Evolutionary conservation across 2,797 vertebrate species (phyloP), one percentile per base, ranked within the genome.

Genomic region (Sorex maritimensis): DNA sequence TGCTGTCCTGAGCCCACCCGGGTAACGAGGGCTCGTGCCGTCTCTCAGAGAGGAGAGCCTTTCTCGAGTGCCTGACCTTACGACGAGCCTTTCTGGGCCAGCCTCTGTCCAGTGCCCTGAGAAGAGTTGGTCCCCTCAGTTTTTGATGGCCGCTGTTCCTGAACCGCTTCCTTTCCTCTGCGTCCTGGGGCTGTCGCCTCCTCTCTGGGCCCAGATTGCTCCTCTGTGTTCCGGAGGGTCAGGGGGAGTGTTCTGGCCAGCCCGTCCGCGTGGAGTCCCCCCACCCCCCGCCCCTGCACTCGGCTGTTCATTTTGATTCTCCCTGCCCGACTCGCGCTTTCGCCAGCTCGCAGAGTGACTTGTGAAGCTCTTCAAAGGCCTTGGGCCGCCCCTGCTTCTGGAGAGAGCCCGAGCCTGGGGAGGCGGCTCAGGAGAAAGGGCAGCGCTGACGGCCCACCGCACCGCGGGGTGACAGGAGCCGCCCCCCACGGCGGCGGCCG

Each of bases 321-420:
- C 28, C 7, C 5, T 13, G 21, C 21, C 52, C 61, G 67, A 6
- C 11, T 52, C 86, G 86, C 82, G 61, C 72, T 79, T 46, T 52
- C 8, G 12, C 10, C n/a, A 65, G 38, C 80, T 86, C 84, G 68
- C 55, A 85, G n/a, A 86, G 67, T 6, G 30, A 73, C 49, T 65
- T 65, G 30, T 46, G 68, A 88, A 93, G 63, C 65, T 69, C 74
- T 83, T 78, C 80, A 81, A 73, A 91, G 85, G 87, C 46, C 10
- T 52, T 34, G 74, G 72, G 67, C 52, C 55, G 58, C 26, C 61
- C 26, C 58, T 58, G 74, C 46, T 94, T 92, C 58, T 2, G 26
- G 72, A 90, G 77, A 91, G 88, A 85, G 19, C 65, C 61, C 44
- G 86, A 87, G 86, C 79, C 89, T 24, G 77, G 72, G 87, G 73